A percentile compares a stretch with the other conserved stretches of the same genome.
These are phyloP conservation scores for Bradypodion ventrale DNA, from an alignment of 2,797 vertebrate genomes.

Conservation along the genomic window DNA sequence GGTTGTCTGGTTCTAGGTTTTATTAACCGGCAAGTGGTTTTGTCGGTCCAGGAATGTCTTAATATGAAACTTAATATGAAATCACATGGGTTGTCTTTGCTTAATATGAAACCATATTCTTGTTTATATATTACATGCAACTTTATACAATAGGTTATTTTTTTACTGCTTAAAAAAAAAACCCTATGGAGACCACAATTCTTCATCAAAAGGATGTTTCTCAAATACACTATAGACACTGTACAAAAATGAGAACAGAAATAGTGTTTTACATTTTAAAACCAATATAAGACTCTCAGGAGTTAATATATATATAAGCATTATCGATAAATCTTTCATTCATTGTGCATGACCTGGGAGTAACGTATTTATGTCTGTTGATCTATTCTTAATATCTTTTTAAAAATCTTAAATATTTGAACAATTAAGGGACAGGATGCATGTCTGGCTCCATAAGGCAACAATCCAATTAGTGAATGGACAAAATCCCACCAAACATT, in stretches of 20 bases:
- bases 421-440: slow-evolving; percentile 23
- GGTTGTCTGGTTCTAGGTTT: no score
- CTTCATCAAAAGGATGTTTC: not conserved
- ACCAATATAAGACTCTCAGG: not conserved
- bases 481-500: slow-evolving; percentile 14
- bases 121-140: not conserved
- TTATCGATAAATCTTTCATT: not conserved
- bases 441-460: slow-evolving; percentile 30
- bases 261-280: not conserved
- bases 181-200: no score
- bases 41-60: not conserved
- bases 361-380: slow-evolving; percentile 16
- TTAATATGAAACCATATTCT: no score
- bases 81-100: no score
- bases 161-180: not conserved
- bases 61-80: not conserved
- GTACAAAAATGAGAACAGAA: slow-evolving; percentile 6
- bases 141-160: not conserved
- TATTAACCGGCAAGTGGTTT: no score
- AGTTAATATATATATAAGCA: not conserved
- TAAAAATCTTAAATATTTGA: slow-evolving; percentile 18
- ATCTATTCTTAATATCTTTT: slow-evolving; percentile 30
- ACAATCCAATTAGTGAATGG: slow-evolving; percentile 35
- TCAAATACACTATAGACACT: not conserved
- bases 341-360: not conserved